These are phyloP conservation scores for Prolemur simus DNA, from an alignment of 2,113 vertebrate genomes.

Conservation along the genomic window DNA sequence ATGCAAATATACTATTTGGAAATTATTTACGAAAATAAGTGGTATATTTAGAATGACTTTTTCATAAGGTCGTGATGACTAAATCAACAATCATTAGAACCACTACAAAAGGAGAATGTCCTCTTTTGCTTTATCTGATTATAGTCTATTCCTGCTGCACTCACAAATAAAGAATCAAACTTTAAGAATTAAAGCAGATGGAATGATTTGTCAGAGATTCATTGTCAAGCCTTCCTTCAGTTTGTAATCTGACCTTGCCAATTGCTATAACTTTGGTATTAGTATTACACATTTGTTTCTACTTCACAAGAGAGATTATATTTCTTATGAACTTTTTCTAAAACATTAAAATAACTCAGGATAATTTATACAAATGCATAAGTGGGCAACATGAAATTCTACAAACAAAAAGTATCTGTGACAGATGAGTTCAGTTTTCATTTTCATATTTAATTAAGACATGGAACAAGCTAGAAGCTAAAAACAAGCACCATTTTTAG, in stretches of 20 bases:
- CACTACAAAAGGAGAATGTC: not conserved
- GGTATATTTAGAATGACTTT: not conserved
- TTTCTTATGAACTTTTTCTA: not conserved
- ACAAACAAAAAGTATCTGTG: not conserved
- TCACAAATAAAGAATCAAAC: not conserved
- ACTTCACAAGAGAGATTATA: not conserved
- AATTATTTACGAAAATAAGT: not conserved
- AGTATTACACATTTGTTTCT: not conserved
- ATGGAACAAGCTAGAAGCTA: not conserved
- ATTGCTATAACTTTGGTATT: not conserved
- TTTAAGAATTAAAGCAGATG: not conserved
- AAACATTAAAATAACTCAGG: not conserved
- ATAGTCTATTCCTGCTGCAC: not conserved
- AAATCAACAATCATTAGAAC: not conserved
- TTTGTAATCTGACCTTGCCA: not conserved
- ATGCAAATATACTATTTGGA: not conserved
- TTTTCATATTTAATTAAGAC: not conserved
- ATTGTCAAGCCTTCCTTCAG: not conserved
- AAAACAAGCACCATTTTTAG: not conserved
- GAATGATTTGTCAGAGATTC: not conserved
- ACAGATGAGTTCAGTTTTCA: not conserved
- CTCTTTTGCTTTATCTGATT: not conserved
- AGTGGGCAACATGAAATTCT: conserved; percentile 13
- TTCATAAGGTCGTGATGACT: not conserved
- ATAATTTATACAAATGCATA: not conserved